phyloP scores from a whole-genome alignment of 2,888 invertebrate genomes.

The Rapana venosa region DNA sequence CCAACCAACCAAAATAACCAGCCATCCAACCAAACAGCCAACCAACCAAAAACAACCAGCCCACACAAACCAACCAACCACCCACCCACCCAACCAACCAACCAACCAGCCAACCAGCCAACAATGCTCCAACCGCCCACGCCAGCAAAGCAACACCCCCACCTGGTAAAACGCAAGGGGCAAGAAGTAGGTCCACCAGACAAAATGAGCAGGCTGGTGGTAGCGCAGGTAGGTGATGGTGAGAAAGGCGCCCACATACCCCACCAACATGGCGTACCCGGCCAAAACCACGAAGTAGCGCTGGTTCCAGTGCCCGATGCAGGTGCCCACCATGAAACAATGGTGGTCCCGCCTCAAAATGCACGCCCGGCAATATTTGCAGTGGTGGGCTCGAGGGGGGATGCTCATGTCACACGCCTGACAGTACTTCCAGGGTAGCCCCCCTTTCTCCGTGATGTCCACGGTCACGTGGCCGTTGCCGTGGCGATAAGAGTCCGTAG shows the following conservation, averaged over 20 bases:
- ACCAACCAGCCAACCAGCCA: too few relatives aligned
- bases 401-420: slow-evolving; percentile 58
- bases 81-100: too few relatives aligned
- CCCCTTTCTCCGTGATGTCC: slow-evolving; percentile 48
- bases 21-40: too few relatives aligned
- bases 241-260: slow-evolving; percentile 55
- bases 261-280: slow-evolving; percentile 32
- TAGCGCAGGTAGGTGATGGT: slow-evolving; percentile 56
- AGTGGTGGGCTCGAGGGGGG: slow-evolving; percentile 70
- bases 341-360: slow-evolving; percentile 75
- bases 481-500: not conserved
- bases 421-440: slow-evolving; percentile 64
- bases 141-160: not conserved
- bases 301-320: slow-evolving; percentile 70
- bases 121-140: not conserved
- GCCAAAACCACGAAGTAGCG: slow-evolving; percentile 65
- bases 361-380: slow-evolving; percentile 66
- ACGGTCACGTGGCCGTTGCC: slow-evolving; percentile 15
- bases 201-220: slow-evolving; percentile 51
- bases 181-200: slow-evolving; percentile 57
- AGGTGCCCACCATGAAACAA: slow-evolving; percentile 71
- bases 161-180: slow-evolving; percentile 55
- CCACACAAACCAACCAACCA: too few relatives aligned
- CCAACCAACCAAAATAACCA: too few relatives aligned
- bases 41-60: too few relatives aligned